These are phyloP conservation scores for Aegypius monachus DNA, from an alignment of 2,113 vertebrate genomes.

Conservation along the genomic window DNA sequence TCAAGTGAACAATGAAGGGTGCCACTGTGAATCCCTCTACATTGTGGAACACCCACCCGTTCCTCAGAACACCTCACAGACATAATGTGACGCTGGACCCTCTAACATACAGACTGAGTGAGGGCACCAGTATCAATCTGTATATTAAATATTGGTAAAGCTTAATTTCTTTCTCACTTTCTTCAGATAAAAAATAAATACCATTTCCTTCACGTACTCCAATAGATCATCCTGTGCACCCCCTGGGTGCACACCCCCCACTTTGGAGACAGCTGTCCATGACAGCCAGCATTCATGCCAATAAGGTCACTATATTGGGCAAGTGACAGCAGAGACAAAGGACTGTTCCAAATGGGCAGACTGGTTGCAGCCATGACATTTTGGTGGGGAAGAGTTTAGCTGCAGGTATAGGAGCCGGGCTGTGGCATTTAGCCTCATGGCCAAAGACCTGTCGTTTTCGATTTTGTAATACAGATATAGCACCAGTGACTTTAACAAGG, in stretches of 20 bases:
- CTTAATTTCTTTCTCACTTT: not conserved
- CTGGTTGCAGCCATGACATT: not conserved
- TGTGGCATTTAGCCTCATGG: not conserved
- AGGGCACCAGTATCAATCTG: not conserved
- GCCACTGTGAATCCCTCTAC: not conserved
- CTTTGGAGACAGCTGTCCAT: not conserved
- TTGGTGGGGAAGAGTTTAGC: not conserved
- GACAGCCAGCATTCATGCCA: not conserved
- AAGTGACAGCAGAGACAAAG: not conserved
- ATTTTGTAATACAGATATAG: not conserved
- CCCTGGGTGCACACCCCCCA: not conserved
- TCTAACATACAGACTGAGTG: not conserved
- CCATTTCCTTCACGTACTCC: not conserved
- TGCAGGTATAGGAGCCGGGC: not conserved
- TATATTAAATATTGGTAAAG: not conserved
- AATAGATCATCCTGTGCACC: not conserved
- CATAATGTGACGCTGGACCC: rapidly evolving
- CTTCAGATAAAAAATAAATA: not conserved
- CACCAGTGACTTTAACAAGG: not conserved
- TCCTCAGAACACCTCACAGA: not conserved
- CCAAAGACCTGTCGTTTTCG: not conserved
- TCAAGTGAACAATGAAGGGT: not conserved
- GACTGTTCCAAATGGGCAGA: not conserved
- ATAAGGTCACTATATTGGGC: not conserved
- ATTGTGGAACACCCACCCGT: not conserved